A percentile compares a stretch with the other conserved stretches of the same genome.
phyloP scores from a whole-genome alignment of 1,140 invertebrate genomes.

The Maconellicoccus hirsutus region DNA sequence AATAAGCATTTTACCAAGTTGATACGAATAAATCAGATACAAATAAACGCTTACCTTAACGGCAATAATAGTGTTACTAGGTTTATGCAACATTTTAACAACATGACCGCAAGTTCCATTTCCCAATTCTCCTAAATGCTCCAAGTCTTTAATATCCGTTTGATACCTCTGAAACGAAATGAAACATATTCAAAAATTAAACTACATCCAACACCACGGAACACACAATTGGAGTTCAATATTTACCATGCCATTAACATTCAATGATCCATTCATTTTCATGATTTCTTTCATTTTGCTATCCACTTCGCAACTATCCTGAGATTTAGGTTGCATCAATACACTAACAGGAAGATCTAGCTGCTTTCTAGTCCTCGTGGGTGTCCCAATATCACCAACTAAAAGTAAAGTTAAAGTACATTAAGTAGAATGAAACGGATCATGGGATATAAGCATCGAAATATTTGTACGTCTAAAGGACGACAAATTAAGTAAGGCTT shows the following conservation, averaged over 20 bases:
- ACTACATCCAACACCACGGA: neutral
- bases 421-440: neutral
- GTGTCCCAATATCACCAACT: constrained; percentile 41
- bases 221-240: constrained; percentile 15
- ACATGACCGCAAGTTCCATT: constrained; percentile 96
- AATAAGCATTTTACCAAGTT: no score
- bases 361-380: constrained; percentile 36
- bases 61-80: constrained; percentile 73
- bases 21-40: neutral
- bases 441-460: neutral
- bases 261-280: constrained; percentile 73
- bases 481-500: no score
- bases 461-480: no score
- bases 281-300: constrained; percentile 63
- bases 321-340: constrained; percentile 27
- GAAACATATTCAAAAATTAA: constrained; percentile 23
- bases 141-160: constrained; percentile 75
- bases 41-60: constrained; percentile 60
- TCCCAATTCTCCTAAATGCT: constrained; percentile 80
- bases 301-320: constrained; percentile 45
- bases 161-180: constrained; percentile 47
- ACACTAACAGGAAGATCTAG: constrained; percentile 39
- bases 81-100: constrained; percentile 86
- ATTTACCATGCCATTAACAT: constrained; percentile 52
- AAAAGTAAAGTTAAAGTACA: constrained; percentile 15